Evolutionary conservation across 2,113 vertebrate genomes (phyloP).

Genomic region (Sceloporus undulatus): DNA sequence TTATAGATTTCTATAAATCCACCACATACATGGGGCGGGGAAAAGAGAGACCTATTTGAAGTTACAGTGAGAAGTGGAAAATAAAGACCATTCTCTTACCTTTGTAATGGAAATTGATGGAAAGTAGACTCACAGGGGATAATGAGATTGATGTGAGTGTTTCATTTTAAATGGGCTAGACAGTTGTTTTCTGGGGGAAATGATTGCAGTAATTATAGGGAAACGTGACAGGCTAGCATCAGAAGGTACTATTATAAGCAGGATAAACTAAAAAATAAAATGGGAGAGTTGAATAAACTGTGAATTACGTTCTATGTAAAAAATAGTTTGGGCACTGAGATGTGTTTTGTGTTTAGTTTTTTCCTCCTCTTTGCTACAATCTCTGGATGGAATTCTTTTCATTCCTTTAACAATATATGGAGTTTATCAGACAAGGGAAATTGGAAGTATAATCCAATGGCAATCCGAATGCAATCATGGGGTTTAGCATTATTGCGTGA

Average conservation of each 20-base stretch:
- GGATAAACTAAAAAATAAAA: constrained; percentile 38
- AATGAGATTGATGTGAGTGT: constrained; percentile 72
- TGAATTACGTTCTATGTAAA: constrained; percentile 17
- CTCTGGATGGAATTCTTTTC: constrained; percentile 31
- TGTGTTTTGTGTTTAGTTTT: constrained; percentile 38
- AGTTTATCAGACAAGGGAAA: no score
- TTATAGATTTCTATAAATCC: constrained; percentile 56
- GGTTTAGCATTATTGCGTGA: no score
- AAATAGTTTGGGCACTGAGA: constrained; percentile 14
- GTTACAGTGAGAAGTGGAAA: constrained; percentile 55
- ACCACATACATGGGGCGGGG: constrained; percentile 38
- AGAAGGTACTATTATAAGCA: constrained; percentile 36
- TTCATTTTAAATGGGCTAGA: constrained; percentile 65
- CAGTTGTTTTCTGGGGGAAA: constrained; percentile 53
- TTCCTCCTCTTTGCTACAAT: constrained; percentile 52
- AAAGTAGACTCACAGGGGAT: constrained; percentile 60
- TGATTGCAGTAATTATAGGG: constrained; percentile 61
- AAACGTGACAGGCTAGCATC: constrained; percentile 44
- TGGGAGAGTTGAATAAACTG: constrained; percentile 9
- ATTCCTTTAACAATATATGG: constrained; percentile 40
- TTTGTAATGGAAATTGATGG: constrained; percentile 67
- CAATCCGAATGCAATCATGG: no score
- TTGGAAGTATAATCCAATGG: no score
- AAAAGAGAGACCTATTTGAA: no score
- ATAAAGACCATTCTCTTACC: constrained; percentile 55